These are phyloP conservation scores for rat (Rattus norvegicus) DNA, from an alignment of 2,113 vertebrate species.

Conservation along the genomic window DNA sequence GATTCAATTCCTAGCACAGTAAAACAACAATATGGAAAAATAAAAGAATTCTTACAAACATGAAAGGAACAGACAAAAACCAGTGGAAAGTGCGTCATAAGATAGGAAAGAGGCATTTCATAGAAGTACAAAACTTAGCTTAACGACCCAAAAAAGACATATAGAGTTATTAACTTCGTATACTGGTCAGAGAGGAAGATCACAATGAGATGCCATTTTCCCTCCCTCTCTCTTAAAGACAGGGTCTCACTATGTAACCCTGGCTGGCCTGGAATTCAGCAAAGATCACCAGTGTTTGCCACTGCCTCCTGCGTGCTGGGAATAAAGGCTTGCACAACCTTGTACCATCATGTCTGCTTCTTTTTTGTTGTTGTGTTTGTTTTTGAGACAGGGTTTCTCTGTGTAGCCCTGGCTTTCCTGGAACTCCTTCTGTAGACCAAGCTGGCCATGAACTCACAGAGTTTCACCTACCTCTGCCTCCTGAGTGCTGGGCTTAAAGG, in stretches of 20 bases:
- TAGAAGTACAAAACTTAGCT: conserved; percentile 16
- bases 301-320: not conserved
- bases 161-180: not conserved
- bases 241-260: not conserved
- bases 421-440: too few relatives aligned
- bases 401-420: too few relatives aligned
- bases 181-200: not conserved
- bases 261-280: not conserved
- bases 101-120: not conserved
- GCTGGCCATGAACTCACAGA: too few relatives aligned
- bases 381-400: too few relatives aligned
- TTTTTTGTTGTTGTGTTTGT: too few relatives aligned
- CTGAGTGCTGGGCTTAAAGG: too few relatives aligned
- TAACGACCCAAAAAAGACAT: not conserved
- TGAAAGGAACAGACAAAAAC: not conserved
- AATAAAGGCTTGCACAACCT: not conserved
- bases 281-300: not conserved
- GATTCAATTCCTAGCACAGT: not conserved
- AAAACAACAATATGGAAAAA: not conserved
- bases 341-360: not conserved
- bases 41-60: not conserved
- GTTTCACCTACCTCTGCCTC: too few relatives aligned
- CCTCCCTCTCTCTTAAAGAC: not conserved
- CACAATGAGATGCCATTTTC: not conserved
- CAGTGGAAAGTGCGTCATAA: not conserved